phyloP scores from a whole-genome alignment of 2,888 invertebrate species.

The Leucophenga montana region DNA sequence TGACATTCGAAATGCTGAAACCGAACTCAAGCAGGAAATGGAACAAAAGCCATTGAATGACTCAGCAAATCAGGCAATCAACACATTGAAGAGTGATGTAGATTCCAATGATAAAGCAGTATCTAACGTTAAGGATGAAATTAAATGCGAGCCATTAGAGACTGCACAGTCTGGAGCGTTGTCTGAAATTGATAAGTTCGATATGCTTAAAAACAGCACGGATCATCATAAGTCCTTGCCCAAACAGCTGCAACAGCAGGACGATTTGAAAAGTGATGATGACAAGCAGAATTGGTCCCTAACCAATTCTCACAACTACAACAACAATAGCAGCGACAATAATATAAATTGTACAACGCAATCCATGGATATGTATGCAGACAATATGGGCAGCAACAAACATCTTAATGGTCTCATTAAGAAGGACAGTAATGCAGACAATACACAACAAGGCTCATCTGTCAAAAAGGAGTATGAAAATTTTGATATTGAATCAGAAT shows the following conservation, averaged over 20 bases:
- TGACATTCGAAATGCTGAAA: slow-evolving; percentile 75
- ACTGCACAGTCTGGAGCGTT: not conserved
- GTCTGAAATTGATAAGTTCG: slow-evolving; percentile 63
- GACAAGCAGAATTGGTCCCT: slow-evolving; percentile 45
- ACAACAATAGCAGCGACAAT: slow-evolving; percentile 17
- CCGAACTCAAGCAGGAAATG: slow-evolving; percentile 43
- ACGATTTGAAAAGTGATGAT: slow-evolving; percentile 44
- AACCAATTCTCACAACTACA: slow-evolving; percentile 22
- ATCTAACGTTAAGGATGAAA: slow-evolving; percentile 60
- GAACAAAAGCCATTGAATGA: slow-evolving; percentile 26
- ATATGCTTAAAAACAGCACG: slow-evolving; percentile 63
- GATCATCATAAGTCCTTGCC: slow-evolving; percentile 54
- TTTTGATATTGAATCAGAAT: slow-evolving; percentile 73
- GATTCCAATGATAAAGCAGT: slow-evolving; percentile 26
- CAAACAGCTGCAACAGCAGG: slow-evolving; percentile 45
- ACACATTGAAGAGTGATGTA: slow-evolving; percentile 16
- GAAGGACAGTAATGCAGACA: slow-evolving; percentile 39
- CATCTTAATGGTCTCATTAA: slow-evolving; percentile 46
- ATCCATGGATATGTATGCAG: too few species aligned
- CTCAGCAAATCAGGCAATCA: not conserved
- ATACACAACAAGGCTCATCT: slow-evolving; percentile 32
- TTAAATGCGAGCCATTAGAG: slow-evolving; percentile 64
- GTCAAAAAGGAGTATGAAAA: slow-evolving; percentile 70
- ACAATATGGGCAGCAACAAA: slow-evolving; percentile 35
- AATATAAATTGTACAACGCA: too few species aligned